Base-by-base conservation (phyloP, 1,140 invertebrate genomes). In the Chironomus striatipennis region DNA sequence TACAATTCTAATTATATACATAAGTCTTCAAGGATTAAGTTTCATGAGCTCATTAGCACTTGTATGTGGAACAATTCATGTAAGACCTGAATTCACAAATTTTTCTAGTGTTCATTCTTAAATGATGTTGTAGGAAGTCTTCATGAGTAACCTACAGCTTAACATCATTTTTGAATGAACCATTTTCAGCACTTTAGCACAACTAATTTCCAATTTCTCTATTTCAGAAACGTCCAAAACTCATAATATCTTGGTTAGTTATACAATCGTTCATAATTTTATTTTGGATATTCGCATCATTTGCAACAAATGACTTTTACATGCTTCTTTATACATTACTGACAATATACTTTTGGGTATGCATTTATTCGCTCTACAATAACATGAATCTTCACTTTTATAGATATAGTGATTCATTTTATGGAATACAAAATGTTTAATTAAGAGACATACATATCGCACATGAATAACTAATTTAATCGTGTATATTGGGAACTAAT, bases 221-320 rank as follows among this genome's bases (percentile, higher is more conserved):
- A 67, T 67, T 67, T 67, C n/a, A 70, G 65, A 70, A 21, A 70
- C 65, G 65, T 21, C 65, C 65, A 20, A 70, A 70, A 70, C 18
- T 70, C 9, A 18, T 70, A 21, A 70, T 70, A 18, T 18, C 65
- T 8, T 70, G 65, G 65, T 12, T 70, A 18, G 65, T 70, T 70
- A 9, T 21, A 18, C 17, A 70, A 20, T 18, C 65, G 20, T 20
- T 70, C 9, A 5, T 70, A 18, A 70, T 70, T 8, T 15, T 70
- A 9, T 70, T 70, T 70, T 70, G 65, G 65, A 9, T 70, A 20
- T 70, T 70, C 9, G 18, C 65, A 18, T 70, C 20, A 2, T 18
- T 70, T 10, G 18, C 20, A 8, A 18, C 18, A 20, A 70, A 70
- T 20, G 65, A 70, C 6, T 15, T 21, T 4, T 18, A 70, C 18